Evolutionary conservation across 2,113 vertebrate genomes (phyloP).

Genomic region (Phyllostomus discolor): DNA sequence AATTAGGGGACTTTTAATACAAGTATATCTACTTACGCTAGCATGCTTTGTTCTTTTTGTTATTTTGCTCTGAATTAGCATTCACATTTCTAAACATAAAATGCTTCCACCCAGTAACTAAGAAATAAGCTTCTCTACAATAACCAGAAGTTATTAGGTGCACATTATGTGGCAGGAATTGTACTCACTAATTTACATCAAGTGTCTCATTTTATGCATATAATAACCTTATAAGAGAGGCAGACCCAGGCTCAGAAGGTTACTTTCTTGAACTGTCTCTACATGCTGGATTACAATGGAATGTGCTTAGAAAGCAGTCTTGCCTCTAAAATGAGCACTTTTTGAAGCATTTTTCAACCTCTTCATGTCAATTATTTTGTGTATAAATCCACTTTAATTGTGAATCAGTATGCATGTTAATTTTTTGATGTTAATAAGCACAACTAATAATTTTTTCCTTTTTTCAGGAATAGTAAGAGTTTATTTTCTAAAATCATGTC

Average conservation of each 20-base stretch:
- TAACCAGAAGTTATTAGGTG: background rate
- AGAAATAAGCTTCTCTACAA: constrained; percentile 42
- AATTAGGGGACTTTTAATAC: background rate
- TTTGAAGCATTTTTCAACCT: background rate
- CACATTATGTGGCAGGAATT: background rate
- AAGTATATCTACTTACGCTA: background rate
- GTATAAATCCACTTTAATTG: background rate
- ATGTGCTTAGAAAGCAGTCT: background rate
- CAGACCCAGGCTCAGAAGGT: background rate
- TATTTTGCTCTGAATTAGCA: constrained; percentile 26
- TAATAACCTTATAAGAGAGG: background rate
- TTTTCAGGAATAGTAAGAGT: background rate
- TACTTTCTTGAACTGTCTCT: background rate
- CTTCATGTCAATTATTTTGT: background rate
- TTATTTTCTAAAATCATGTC: background rate
- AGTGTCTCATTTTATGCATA: constrained; percentile 14
- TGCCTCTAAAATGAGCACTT: background rate
- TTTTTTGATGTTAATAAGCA: constrained; percentile 9
- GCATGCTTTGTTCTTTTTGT: background rate
- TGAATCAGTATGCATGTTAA: background rate
- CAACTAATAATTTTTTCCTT: background rate
- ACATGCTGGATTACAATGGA: background rate
- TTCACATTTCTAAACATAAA: constrained; percentile 22
- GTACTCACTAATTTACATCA: constrained; percentile 16
- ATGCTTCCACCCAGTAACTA: background rate